phyloP scores from a whole-genome alignment of 2,113 vertebrate genomes.

The Lepus americanus region DNA sequence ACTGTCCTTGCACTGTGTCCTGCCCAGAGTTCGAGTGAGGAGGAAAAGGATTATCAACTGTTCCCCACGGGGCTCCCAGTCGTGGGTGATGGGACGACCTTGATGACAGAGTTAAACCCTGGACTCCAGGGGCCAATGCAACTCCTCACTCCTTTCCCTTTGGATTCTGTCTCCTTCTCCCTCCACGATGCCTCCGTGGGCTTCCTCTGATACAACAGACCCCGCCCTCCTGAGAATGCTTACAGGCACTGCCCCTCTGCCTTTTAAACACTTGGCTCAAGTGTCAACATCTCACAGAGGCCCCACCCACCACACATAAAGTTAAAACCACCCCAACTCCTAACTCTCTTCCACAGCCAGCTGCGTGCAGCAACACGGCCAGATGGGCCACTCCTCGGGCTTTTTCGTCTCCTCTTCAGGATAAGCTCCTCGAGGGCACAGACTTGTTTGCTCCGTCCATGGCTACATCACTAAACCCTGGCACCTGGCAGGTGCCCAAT shows the following conservation, averaged over 20 bases:
- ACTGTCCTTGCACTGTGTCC: neutral
- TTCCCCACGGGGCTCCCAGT: neutral
- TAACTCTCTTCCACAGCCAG: neutral
- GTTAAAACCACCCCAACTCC: fast-evolving
- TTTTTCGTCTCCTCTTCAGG: neutral
- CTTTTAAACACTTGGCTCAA: neutral
- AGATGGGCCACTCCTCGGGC: neutral
- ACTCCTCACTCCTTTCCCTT: neutral
- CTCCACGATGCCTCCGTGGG: too few relatives aligned
- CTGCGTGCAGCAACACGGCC: neutral
- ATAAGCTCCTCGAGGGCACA: neutral
- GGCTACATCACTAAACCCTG: neutral
- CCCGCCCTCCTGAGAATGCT: too few relatives aligned
- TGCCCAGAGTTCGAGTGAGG: neutral
- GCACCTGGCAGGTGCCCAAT: neutral
- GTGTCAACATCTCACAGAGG: neutral
- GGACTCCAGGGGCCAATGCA: neutral
- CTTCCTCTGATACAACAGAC: too few relatives aligned
- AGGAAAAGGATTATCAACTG: fast-evolving
- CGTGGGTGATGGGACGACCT: too few relatives aligned
- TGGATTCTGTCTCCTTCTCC: neutral
- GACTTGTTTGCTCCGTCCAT: neutral
- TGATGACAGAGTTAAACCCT: too few relatives aligned
- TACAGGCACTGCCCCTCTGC: too few relatives aligned
- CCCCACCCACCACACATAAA: fast-evolving